phyloP scores from a whole-genome alignment of 2,888 invertebrate species.

The Aphodius granarius region DNA sequence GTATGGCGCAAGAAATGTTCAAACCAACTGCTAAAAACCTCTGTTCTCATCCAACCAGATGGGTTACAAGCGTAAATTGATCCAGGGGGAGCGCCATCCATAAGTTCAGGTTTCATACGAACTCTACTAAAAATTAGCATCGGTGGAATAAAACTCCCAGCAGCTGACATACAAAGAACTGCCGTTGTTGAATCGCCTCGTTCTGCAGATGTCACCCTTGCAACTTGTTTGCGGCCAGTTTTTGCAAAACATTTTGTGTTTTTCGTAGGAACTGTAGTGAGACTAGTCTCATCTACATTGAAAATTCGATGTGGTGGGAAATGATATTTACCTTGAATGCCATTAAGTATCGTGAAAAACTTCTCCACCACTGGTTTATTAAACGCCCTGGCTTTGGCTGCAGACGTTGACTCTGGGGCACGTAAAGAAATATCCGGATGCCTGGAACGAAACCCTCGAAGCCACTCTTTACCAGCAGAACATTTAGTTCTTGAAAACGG shows the following conservation, averaged over 20 bases:
- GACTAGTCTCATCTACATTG: slow-evolving; percentile 14
- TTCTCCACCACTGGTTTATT: no score
- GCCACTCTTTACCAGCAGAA: slow-evolving; percentile 5
- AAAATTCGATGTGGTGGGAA: slow-evolving; percentile 7
- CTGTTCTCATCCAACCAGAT: slow-evolving; percentile 42
- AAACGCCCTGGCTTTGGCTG: slow-evolving; percentile 9
- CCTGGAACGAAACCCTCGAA: slow-evolving; percentile 3
- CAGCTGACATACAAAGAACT: slow-evolving; percentile 27
- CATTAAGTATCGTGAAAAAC: slow-evolving; percentile 6
- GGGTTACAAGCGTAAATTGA: slow-evolving; percentile 32
- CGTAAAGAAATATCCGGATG: slow-evolving; percentile 14
- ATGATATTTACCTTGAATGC: background rate
- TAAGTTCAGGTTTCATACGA: slow-evolving; percentile 28
- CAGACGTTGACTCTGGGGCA: slow-evolving; percentile 16
- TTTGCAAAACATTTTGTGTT: background rate
- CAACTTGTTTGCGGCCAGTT: slow-evolving; percentile 3
- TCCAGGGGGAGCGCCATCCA: slow-evolving; percentile 43
- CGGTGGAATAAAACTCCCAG: slow-evolving; percentile 26
- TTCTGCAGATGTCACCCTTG: background rate
- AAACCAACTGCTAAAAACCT: slow-evolving; percentile 45
- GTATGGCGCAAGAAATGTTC: slow-evolving; percentile 46
- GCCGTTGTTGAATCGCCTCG: background rate
- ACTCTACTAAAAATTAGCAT: slow-evolving; percentile 27
- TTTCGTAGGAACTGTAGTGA: slow-evolving; percentile 3
- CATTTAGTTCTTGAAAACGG: background rate